phyloP scores from a whole-genome alignment of 2,113 vertebrate species.

The Callorhinus ursinus region DNA sequence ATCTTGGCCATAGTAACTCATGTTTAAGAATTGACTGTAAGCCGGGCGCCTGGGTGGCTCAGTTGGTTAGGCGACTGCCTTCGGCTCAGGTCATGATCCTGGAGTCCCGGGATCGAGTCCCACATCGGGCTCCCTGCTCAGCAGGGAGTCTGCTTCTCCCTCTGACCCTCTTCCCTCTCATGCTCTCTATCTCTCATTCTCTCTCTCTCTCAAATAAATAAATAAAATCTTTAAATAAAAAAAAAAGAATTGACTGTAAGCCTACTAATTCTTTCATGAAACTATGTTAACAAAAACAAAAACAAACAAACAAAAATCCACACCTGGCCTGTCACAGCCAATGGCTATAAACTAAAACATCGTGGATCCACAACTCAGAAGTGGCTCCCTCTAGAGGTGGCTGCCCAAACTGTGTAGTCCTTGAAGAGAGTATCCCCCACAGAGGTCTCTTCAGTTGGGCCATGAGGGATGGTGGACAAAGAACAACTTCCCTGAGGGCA shows the following conservation, averaged over 20 bases:
- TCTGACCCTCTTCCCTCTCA: too few species aligned
- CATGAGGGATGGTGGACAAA: neutral
- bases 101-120: too few species aligned
- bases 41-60: too few species aligned
- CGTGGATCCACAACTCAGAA: neutral
- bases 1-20: neutral
- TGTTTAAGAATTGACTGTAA: neutral
- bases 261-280: constrained; percentile 5
- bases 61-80: too few species aligned
- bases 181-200: too few species aligned
- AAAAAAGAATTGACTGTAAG: neutral
- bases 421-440: neutral
- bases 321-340: neutral
- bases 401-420: neutral
- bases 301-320: neutral
- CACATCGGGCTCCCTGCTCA: too few species aligned
- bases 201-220: too few species aligned
- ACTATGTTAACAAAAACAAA: neutral
- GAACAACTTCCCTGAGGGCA: neutral
- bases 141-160: too few species aligned
- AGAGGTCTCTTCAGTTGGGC: neutral
- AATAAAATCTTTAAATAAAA: too few species aligned
- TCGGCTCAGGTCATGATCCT: too few species aligned
- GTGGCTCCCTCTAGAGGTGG: neutral
- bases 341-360: neutral